These are phyloP conservation scores for Neolamprologus multifasciatus DNA, from an alignment of 2,797 vertebrate genomes.

Conservation along the genomic window DNA sequence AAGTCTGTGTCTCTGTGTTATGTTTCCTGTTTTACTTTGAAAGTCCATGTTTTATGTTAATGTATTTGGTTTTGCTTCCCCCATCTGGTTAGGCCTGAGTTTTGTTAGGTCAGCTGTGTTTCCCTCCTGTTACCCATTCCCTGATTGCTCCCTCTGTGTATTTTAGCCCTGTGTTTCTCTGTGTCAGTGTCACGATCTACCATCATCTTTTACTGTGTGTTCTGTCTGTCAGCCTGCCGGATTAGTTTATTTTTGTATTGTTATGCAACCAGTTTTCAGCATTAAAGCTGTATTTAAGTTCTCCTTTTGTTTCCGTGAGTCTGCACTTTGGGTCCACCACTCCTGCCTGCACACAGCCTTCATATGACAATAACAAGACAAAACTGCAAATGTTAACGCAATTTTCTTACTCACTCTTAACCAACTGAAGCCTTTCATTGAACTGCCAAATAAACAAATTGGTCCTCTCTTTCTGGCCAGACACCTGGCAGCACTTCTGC, in stretches of 20 bases:
- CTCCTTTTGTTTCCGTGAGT: not conserved
- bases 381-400: no score
- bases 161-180: not conserved
- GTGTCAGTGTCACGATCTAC: not conserved
- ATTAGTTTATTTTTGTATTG: not conserved
- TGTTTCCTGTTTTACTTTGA: not conserved
- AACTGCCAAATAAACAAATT: no score
- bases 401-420: no score
- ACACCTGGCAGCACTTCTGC: no score
- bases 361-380: not conserved
- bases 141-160: not conserved
- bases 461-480: no score
- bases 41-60: not conserved
- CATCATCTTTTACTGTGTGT: not conserved
- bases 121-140: not conserved
- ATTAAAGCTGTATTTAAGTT: accelerated
- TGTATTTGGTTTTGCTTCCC: not conserved
- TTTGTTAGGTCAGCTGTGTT: not conserved
- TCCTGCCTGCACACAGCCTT: not conserved
- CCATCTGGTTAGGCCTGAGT: not conserved
- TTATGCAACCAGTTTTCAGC: not conserved
- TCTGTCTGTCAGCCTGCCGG: accelerated
- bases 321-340: not conserved
- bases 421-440: no score
- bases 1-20: not conserved